Base-by-base conservation (phyloP, 2,888 invertebrate genomes). In the Alloscopus bannaensis region DNA sequence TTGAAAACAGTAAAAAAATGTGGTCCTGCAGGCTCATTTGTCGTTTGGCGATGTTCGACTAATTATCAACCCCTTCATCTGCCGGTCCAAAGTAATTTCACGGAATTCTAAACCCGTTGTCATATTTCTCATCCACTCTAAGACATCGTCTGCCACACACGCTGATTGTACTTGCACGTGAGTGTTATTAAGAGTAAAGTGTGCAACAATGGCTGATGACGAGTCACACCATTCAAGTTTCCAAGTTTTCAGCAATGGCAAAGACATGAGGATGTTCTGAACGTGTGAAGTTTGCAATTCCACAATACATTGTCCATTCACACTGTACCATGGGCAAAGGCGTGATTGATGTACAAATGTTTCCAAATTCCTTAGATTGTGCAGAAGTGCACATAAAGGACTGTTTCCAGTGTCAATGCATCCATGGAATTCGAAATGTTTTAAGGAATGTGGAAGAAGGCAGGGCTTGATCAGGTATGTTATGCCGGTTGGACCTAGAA, bases 151-250 rank as follows among this genome's bases (percentile, higher is more conserved):
- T 26, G 68, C 47, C 0, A 76, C 4, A 24, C 20, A 31, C 0
- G 50, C 60, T 1, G 75, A 50, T 26, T 60, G 66, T 40, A 36
- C 13, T 26, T 36, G 68, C n/a, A 22, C 13, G 13, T 60, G 50
- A 0, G 68, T 50, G 4, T 28, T 66, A 3, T 13, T 3, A 1
- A 72, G 18, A 3, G 60, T 8, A 0, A 47, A 45, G 42, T 66
- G 68, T 2, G 68, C 50, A 6, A 60, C 18, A 1, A 76, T 28
- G 3, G 75, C 40, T 3, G 60, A 59, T 4, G 66, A 40, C 0
- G 68, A 47, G n/a, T 76, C 75, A 26, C 52, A 76, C 75, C 75
- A 76, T 68, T 76, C 75, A 13, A 76, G n/a, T 8, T 40, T 76
- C 75, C 75, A 76, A 3, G 3, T 24, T 50, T 68, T 76, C n/a